Evolutionary conservation across 2,113 vertebrate genomes (phyloP), one percentile per base, ranked within the genome.

Genomic region (Lucifuga dentata): DNA sequence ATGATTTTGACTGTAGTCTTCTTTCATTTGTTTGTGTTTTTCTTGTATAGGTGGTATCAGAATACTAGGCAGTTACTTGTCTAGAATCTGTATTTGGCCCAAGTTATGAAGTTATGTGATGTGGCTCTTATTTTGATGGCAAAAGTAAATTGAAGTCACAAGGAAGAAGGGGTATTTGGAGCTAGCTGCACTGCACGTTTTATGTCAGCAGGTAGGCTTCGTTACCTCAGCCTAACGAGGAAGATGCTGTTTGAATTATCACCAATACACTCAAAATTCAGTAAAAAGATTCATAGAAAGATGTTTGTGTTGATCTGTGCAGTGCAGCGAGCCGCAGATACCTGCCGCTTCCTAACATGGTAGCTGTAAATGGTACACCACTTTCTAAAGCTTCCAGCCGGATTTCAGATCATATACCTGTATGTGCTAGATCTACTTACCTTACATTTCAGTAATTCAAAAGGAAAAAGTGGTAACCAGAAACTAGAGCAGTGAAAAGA

Each of bases 401-500:
- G 92, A 93, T 93, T 92, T 86, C 87, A 93, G 92, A 93, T 93
- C 92, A 93, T 93, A 93, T 93, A 93, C 92, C 92, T 93, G 91
- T 93, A 90, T 82, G 80, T 85, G 58, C 52, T 74, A 71, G 53
- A 39, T 86, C 56, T 71, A 67, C 33, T 50, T 29, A 40, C 23
- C 29, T 67, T 53, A 32, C 35, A 29, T 51, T 48, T 23, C 10
- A 19, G n/a, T 63, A 50, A 17, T 40, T 67, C 1, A 57, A 32
- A 35, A 73, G n/a, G 45, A 62, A 65, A 43, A 86, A 88, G 84
- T 88, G 81, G 84, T 85, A 83, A 85, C 84, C 86, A 83, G 49
- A 64, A 39, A 66, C 50, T 50, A 55, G 59, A 79, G 32, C 11
- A 39, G 29, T 43, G 6, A 35, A 50, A 66, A 8, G 2, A 26